Percentiles rank a stretch among this genome's conserved stretches.
Conservation (phyloP, 2,888 invertebrate genomes). For the Pandemis cinnamomeana region DNA sequence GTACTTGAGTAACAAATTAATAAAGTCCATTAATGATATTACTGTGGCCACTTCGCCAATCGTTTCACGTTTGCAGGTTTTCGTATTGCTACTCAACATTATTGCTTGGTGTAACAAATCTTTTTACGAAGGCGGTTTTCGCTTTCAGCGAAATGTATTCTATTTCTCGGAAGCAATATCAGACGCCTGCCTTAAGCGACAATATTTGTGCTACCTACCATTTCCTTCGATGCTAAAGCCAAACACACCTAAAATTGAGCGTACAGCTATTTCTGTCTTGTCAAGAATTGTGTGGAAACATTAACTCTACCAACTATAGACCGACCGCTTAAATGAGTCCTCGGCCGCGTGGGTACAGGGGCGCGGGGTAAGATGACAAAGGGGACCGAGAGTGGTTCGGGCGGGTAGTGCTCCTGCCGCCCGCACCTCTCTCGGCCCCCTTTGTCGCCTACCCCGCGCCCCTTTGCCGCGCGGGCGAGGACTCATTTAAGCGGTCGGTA, state of each 20-base stretch:
- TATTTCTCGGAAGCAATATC: slow-evolving; percentile 23
- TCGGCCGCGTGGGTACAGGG: too few species aligned
- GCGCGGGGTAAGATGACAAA: too few species aligned
- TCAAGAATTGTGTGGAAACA: background rate
- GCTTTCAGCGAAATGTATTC: slow-evolving; percentile 17
- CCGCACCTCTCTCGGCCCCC: too few species aligned
- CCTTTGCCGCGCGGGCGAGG: too few species aligned
- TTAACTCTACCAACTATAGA: background rate
- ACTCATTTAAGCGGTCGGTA: too few species aligned
- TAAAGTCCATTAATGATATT: slow-evolving; percentile 1
- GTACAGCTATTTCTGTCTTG: background rate
- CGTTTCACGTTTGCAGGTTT: background rate
- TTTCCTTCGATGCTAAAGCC: background rate
- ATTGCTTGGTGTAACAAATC: slow-evolving; percentile 6
- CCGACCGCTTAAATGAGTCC: too few species aligned
- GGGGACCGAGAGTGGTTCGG: too few species aligned
- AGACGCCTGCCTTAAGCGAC: slow-evolving; percentile 1
- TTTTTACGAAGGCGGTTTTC: slow-evolving; percentile 3
- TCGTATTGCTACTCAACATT: slow-evolving; percentile 2
- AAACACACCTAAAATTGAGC: background rate
- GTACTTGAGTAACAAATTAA: background rate
- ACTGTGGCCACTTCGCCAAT: slow-evolving; percentile 3
- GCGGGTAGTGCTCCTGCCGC: too few species aligned
- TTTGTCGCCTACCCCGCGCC: too few species aligned
- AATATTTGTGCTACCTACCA: slow-evolving; percentile 2